These are phyloP conservation scores for Alouatta palliata DNA, from an alignment of 2,113 vertebrate genomes.

Conservation along the genomic window DNA sequence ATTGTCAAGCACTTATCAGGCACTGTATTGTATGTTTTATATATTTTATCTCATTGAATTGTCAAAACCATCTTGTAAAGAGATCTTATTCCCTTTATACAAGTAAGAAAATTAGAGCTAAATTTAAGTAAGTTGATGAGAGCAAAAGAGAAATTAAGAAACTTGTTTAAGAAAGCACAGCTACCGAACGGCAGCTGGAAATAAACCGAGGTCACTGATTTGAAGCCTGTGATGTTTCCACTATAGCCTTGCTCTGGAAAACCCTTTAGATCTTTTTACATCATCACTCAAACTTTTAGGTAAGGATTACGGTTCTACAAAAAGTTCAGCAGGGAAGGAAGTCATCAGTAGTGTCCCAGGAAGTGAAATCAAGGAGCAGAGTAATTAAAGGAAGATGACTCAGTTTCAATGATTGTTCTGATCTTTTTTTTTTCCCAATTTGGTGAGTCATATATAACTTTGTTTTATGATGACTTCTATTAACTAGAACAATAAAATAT, in stretches of 20 bases:
- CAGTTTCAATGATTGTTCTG: not conserved
- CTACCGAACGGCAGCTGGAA: not conserved
- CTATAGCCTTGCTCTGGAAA: not conserved
- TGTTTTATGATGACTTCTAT: constrained; percentile 44
- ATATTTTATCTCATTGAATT: not conserved
- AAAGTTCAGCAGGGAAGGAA: not conserved
- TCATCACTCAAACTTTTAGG: not conserved
- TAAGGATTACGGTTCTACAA: not conserved
- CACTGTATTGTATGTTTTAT: not conserved
- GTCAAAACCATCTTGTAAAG: not conserved
- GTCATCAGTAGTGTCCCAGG: not conserved
- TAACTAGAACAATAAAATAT: constrained; percentile 69
- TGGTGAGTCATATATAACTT: constrained; percentile 60
- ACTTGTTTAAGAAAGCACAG: not conserved
- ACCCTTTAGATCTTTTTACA: not conserved
- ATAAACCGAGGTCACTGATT: not conserved
- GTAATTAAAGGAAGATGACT: not conserved
- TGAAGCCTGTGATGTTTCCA: not conserved
- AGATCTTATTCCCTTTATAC: not conserved
- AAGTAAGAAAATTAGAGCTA: not conserved
- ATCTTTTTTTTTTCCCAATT: not conserved
- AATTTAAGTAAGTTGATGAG: constrained; percentile 17
- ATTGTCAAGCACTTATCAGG: not conserved
- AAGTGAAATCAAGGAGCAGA: not conserved
- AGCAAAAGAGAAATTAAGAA: constrained; percentile 19